Percentiles rank a stretch among this genome's conserved stretches.
Conservation (phyloP, 2,113 vertebrate genomes). For the Peucedramus taeniatus region DNA sequence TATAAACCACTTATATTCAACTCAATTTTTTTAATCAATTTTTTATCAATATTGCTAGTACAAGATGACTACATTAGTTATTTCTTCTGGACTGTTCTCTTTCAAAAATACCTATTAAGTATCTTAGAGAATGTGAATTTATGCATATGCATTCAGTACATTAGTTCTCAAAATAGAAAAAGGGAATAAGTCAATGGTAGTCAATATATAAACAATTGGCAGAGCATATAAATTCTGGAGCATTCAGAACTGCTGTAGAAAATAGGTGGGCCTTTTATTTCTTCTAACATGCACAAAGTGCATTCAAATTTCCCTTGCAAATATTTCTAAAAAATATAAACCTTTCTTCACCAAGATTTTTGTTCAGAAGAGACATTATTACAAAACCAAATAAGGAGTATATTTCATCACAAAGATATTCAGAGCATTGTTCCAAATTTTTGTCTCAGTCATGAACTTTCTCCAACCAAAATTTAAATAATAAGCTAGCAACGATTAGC, state of each 20-base stretch:
- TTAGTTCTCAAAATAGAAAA: conserved; percentile 29
- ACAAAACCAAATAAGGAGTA: background rate
- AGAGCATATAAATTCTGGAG: background rate
- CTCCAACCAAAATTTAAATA: background rate
- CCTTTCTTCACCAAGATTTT: background rate
- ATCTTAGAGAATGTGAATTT: conserved; percentile 28
- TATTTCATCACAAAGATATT: background rate
- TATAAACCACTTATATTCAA: background rate
- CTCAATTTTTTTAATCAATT: background rate
- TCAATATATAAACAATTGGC: background rate
- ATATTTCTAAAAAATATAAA: background rate
- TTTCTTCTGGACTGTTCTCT: background rate
- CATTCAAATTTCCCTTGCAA: background rate
- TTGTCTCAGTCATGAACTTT: background rate
- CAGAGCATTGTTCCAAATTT: background rate
- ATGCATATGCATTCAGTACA: background rate
- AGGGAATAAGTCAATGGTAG: background rate
- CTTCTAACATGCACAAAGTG: background rate
- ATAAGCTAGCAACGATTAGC: background rate
- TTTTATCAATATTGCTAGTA: background rate
- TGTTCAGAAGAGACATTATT: background rate
- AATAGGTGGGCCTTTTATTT: rapidly evolving
- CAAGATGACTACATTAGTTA: background rate
- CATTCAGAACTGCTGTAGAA: background rate
- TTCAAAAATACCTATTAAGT: background rate